Evolutionary conservation across 2,797 vertebrate genomes (phyloP), one percentile per base, ranked within the genome.

Genomic region (Takifugu ocellatus): DNA sequence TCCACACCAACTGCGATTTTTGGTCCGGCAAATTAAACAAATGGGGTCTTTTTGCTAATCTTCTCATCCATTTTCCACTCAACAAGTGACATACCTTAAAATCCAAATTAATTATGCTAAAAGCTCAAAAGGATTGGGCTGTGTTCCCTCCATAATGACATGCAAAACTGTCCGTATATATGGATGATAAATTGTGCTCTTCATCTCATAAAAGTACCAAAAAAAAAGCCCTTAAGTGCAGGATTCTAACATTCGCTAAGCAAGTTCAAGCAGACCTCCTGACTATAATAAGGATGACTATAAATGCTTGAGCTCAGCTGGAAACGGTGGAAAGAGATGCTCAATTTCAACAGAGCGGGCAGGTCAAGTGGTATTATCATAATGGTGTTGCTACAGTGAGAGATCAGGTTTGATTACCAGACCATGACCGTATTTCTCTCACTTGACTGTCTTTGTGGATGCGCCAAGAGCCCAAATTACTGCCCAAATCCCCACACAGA

Each of bases 41-140:
- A 39, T 39, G 11, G 12, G 14, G 36, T 39, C 25, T 60, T 29
- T 55, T 58, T 52, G 49, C 67, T 74, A 77, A 75, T 75, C 63
- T 63, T 63, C 46, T 70, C 16, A 68, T 81, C 62, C 59, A 66
- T 79, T 75, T 72, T 51, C 36, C 33, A 54, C 45, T 54, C 49
- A 65, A 63, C 39, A 66, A 74, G 66, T 59, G 61, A 59, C 50
- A 59, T 61, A 72, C 62, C 57, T 70, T 47, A 70, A 74, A 78
- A 72, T 68, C 72, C 49, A 77, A 66, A 80, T 71, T 6, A 62
- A 79, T 78, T 73, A 70, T 56, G 55, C 54, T 74, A 74, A 82
- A 71, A 75, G 63, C 71, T 54, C 49, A 4, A 25, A 72, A 54
- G 51, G 36, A 46, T 52, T n/a, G 17, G 11, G 5, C 44, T 49